phyloP scores from a whole-genome alignment of 1,140 invertebrate genomes.

The Cydia splendana region DNA sequence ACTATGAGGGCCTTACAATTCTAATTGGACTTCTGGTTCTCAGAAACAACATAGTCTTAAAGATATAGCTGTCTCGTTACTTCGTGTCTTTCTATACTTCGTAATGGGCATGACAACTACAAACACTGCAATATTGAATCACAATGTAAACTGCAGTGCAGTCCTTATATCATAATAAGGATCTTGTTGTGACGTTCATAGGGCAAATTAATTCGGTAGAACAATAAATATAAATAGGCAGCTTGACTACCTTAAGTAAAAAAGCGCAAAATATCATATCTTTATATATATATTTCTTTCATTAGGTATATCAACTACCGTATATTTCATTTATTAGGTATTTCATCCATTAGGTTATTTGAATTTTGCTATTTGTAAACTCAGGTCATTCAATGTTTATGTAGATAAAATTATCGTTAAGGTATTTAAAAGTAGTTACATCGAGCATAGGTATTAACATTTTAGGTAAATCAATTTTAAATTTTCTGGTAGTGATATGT shows the following conservation, averaged over 20 bases:
- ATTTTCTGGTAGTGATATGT: too few relatives aligned
- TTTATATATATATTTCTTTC: neutral
- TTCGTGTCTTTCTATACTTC: neutral
- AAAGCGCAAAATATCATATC: neutral
- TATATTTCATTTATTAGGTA: too few relatives aligned
- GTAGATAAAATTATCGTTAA: too few relatives aligned
- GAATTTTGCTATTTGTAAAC: too few relatives aligned
- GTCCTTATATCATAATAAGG: neutral
- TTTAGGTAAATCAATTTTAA: too few relatives aligned
- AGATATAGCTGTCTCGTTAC: neutral
- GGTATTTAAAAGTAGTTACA: too few relatives aligned
- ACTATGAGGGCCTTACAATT: neutral
- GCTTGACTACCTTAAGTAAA: neutral
- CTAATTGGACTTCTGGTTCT: neutral
- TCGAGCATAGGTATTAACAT: too few relatives aligned
- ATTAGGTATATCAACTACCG: too few relatives aligned
- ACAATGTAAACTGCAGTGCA: neutral
- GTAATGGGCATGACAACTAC: neutral
- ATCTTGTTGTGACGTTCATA: neutral
- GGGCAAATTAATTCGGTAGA: neutral
- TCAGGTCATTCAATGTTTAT: too few relatives aligned
- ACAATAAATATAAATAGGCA: neutral
- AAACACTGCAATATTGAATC: neutral
- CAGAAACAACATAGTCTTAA: neutral
- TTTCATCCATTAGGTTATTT: too few relatives aligned